These are phyloP conservation scores for Sinonovacula constricta DNA, from an alignment of 1,140 invertebrate genomes.

Conservation along the genomic window DNA sequence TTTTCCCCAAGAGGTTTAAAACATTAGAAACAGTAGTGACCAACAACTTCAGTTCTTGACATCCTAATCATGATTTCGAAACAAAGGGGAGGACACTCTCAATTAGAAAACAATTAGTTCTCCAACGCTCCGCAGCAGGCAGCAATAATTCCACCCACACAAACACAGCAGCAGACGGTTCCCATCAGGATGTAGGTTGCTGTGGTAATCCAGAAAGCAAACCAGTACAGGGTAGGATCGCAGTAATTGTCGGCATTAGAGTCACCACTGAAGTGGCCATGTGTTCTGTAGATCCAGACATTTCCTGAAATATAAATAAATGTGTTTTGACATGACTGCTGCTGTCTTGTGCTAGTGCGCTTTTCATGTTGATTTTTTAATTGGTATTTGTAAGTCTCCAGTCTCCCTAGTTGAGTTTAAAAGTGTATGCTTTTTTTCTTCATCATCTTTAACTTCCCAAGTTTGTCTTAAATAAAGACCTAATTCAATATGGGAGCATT, in stretches of 20 bases:
- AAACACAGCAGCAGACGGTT: conserved; percentile 80
- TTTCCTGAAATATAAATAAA: conserved; percentile 52
- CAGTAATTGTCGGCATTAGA: conserved; percentile 82
- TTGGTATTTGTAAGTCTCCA: no score
- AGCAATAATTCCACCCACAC: conserved; percentile 39
- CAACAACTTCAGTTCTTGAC: no score
- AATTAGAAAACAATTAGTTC: background rate
- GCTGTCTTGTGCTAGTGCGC: no score
- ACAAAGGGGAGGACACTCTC: background rate
- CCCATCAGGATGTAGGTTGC: conserved; percentile 82
- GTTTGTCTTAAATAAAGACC: no score
- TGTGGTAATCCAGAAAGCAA: conserved; percentile 86
- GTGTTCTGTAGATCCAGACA: conserved; percentile 64
- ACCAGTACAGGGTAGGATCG: conserved; percentile 87
- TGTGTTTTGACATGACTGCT: no score
- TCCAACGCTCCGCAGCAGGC: conserved; percentile 21
- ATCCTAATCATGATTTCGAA: background rate
- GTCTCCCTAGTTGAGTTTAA: no score
- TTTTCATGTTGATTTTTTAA: no score
- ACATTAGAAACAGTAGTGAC: no score
- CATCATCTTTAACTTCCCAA: no score
- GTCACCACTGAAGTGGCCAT: conserved; percentile 42
- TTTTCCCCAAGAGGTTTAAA: no score
- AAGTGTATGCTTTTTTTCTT: no score
- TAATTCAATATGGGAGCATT: no score